These are phyloP conservation scores for Ormyrus rosae DNA, from an alignment of 2,888 invertebrate species.

Conservation along the genomic window DNA sequence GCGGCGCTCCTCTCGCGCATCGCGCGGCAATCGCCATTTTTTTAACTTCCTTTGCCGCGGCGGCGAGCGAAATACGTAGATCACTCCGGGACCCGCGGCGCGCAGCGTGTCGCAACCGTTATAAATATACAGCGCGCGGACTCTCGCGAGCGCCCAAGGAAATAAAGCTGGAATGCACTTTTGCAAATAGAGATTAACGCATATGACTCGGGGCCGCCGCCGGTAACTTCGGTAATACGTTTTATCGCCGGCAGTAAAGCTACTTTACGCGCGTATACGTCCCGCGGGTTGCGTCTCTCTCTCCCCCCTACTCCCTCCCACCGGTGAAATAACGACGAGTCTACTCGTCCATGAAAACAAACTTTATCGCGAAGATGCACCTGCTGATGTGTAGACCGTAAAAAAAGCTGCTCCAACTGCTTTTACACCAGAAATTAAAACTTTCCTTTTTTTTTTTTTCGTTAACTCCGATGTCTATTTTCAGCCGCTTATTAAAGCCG, in stretches of 20 bases:
- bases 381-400: conserved; percentile 10
- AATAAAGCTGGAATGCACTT: conserved; percentile 17
- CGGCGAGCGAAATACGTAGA: too few relatives aligned
- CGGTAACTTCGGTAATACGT: conserved; percentile 48
- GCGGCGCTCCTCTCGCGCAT: too few relatives aligned
- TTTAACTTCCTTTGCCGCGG: too few relatives aligned
- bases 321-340: conserved; percentile 41
- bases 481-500: too few relatives aligned
- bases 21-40: too few relatives aligned
- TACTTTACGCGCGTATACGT: conserved; percentile 27
- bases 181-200: conserved; percentile 49
- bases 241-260: conserved; percentile 49
- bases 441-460: background rate
- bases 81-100: too few relatives aligned
- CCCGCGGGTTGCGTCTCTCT: background rate
- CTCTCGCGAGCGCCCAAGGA: background rate
- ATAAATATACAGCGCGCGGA: background rate
- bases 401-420: background rate
- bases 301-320: background rate
- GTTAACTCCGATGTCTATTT: too few relatives aligned
- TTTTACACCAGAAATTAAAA: background rate
- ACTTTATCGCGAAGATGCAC: conserved; percentile 31
- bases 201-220: conserved; percentile 14
- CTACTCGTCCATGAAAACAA: conserved; percentile 35
- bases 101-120: background rate